Percentiles rank a stretch among this genome's conserved stretches.
These are phyloP conservation scores for Aphelinus atriplicis DNA, from an alignment of 1,140 invertebrate genomes.

Conservation along the genomic window DNA sequence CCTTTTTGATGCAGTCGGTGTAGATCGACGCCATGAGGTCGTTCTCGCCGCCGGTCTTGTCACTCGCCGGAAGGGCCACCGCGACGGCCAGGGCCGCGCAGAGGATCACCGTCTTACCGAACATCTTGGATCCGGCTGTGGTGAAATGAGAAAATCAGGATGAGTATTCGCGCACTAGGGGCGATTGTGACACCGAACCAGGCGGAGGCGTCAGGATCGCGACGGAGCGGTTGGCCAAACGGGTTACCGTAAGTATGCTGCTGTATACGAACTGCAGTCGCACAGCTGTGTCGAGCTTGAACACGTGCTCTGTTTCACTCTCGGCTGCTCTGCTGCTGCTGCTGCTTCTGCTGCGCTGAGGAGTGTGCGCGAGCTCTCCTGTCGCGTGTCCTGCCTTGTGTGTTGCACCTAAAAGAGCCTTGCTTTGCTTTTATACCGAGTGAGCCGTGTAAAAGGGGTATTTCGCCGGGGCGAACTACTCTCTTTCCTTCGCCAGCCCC, in stretches of 20 bases:
- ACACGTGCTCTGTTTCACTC: constrained; percentile 1
- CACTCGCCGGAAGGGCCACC: constrained; percentile 72
- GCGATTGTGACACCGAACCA: not conserved
- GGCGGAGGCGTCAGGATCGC: no score
- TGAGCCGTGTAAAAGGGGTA: constrained; percentile 59
- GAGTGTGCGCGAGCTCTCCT: not conserved
- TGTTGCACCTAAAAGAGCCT: constrained; percentile 66
- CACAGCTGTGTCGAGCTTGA: constrained; percentile 34
- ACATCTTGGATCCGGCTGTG: constrained; percentile 35
- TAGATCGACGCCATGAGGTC: constrained; percentile 80
- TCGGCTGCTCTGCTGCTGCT: constrained; percentile 4
- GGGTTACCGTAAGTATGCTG: not conserved
- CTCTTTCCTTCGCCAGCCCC: constrained; percentile 39
- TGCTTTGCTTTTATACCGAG: constrained; percentile 66
- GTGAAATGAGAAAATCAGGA: no score
- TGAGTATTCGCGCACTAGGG: no score
- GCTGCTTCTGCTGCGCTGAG: not conserved
- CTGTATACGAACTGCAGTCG: constrained; percentile 18
- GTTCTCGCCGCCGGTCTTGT: constrained; percentile 75
- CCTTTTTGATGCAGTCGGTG: constrained; percentile 80
- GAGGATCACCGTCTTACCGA: constrained; percentile 46
- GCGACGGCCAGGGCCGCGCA: constrained; percentile 62
- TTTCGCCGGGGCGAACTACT: constrained; percentile 48
- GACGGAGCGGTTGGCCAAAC: no score
- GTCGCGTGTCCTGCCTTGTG: constrained; percentile 50